Evolutionary conservation across 1,140 invertebrate species (phyloP), one percentile per base, ranked within the genome.

Genomic region (Eupeodes corollae): DNA sequence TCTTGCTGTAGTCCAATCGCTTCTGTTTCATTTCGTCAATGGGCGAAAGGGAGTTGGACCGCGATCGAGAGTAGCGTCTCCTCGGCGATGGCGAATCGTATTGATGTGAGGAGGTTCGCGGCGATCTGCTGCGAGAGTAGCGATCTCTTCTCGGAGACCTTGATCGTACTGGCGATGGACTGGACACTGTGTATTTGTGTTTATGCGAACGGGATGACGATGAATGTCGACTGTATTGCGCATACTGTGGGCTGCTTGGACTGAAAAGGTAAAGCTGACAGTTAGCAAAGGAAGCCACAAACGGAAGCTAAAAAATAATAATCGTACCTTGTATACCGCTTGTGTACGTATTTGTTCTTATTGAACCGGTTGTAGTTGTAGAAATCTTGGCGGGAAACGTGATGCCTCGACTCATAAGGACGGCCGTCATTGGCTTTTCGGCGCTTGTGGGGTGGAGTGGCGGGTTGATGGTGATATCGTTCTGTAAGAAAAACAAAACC

Each of bases 1-100:
- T 87, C 32, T 82, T 78, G 35, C 78, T 73, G 12, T 79, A 73
- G 57, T 79, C 79, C 42, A 73, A 75, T 54, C 54, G 68, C 58
- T 49, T 71, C 14, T 73, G 61, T 43, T 71, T 75, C 9, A 70
- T 59, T 47, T 65, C 59, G 8, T 56, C 9, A 19, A 30, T 53
- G 1, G 65, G 57, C 6, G 59, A 41, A 10, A 59, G 63, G 8
- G 63, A 53, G 11, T 40, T 45, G 6, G 52, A 65, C 14, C 57
- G 47, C 5, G 57, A 55, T 14, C 9, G 53, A 10, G 50, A 42
- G 11, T 37, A 10, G 35, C 15, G 35, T 37, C 8, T 26, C 8
- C 21, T 26, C 21, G 21, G 21, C 3, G 21, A 26, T 26, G 21
- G 8, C 21, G 21, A 26, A 3, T 26, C 21, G 8, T 26, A 26